Evolutionary conservation across 2,888 invertebrate species (phyloP), one percentile per base, ranked within the genome.

Genomic region (Cataglyphis cursor): DNA sequence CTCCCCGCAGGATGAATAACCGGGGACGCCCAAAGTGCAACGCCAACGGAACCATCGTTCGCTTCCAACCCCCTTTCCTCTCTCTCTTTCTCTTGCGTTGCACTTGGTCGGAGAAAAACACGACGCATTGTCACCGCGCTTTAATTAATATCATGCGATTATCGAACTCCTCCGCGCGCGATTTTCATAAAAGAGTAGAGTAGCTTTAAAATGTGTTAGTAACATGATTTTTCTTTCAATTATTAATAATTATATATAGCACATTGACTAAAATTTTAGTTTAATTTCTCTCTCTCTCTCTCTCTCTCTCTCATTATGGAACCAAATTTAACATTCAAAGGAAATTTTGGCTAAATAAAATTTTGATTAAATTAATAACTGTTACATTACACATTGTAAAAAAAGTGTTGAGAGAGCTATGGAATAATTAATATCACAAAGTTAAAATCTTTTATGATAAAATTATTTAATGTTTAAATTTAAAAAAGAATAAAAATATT

Each of bases 1-100:
- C 81, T 83, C 81, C 44, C 59, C 44, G 62, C 82, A 41, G 83
- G 84, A 87, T 87, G 86, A 89, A 89, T 86, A 84, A 87, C 84
- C 84, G 87, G 44, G 78, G 82, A 83, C 74, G 84, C 73, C 82
- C 74, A 82, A 75, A 89, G 81, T 84, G 84, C 81, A 78, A 85
- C 61, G 73, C 78, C 62, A 59, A 78, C 83, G 87, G 85, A 89
- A 89, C 83, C 64, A 75, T 65, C 83, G 68, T 44, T 62, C 75
- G 74, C 62, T 38, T 64, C 54, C 57, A 48, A 48, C 2, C 18
- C n/a, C 1, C 44, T 44, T 18, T 18, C 1, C 18, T 15, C 44
- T 44, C 48, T 12, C 41, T 41, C 41, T 10, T 12, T 41, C 41
- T 51, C 51, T 51, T n/a, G 81, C 44, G 28, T 28, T 68, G n/a